phyloP scores from a whole-genome alignment of 2,113 vertebrate genomes.

The Ictalurus furcatus region DNA sequence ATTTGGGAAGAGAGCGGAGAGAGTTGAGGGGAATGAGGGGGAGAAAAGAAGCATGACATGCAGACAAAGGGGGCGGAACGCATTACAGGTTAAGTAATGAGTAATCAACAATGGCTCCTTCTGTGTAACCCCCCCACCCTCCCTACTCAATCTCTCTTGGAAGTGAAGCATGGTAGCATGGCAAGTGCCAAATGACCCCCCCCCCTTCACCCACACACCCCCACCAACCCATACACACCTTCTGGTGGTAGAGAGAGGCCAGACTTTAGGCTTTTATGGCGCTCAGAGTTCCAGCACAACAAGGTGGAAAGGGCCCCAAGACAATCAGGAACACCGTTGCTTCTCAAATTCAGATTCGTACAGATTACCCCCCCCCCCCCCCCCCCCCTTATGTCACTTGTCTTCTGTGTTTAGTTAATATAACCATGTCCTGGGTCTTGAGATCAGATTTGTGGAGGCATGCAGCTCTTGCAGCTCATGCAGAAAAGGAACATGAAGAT shows the following conservation, averaged over 20 bases:
- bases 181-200: neutral
- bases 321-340: neutral
- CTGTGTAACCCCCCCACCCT: constrained; percentile 31
- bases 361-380: neutral
- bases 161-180: constrained; percentile 40
- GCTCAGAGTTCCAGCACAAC: neutral
- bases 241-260: constrained; percentile 27
- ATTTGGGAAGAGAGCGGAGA: constrained; percentile 63
- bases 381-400: neutral
- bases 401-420: neutral
- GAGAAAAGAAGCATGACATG: constrained; percentile 54
- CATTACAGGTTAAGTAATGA: constrained; percentile 80
- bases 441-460: neutral
- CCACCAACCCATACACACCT: constrained; percentile 53
- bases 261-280: neutral
- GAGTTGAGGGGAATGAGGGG: constrained; percentile 32
- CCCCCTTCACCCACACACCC: too few species aligned
- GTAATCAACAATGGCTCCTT: constrained; percentile 72
- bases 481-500: neutral
- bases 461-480: neutral
- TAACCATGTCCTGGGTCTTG: neutral
- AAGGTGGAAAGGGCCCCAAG: constrained; percentile 1
- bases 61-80: constrained; percentile 67
- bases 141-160: constrained; percentile 48
- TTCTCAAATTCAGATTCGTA: constrained; percentile 14